Conservation (phyloP, 2,888 invertebrate genomes). For the Griposia aprilina region DNA sequence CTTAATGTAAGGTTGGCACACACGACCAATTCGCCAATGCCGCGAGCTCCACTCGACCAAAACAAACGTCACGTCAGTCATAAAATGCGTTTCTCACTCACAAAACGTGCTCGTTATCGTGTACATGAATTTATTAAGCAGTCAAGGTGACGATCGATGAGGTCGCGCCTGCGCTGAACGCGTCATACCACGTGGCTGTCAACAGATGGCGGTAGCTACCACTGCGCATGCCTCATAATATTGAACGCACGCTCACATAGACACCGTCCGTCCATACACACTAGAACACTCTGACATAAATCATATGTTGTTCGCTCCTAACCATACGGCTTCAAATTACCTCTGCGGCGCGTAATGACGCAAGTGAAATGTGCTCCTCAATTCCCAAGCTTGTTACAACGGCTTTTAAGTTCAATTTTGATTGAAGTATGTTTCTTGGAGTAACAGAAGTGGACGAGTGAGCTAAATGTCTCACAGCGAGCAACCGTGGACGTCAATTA, state of each 20-base stretch:
- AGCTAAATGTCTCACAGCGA: slow-evolving; percentile 82
- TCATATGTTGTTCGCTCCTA: slow-evolving; percentile 86
- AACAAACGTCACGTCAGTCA: slow-evolving; percentile 65
- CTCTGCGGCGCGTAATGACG: slow-evolving; percentile 85
- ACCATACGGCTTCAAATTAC: slow-evolving; percentile 88
- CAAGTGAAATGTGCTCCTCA: slow-evolving; percentile 68
- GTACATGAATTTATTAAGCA: slow-evolving; percentile 87
- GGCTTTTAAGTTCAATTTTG: slow-evolving; percentile 64
- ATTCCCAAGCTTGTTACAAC: slow-evolving; percentile 67
- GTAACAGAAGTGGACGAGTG: slow-evolving; percentile 80
- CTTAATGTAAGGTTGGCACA: slow-evolving; percentile 31
- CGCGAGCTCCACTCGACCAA: slow-evolving; percentile 58
- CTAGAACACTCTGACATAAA: slow-evolving; percentile 79
- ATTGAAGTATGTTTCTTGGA: slow-evolving; percentile 52
- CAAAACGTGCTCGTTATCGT: slow-evolving; percentile 73
- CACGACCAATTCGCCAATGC: slow-evolving; percentile 44
- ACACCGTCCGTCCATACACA: slow-evolving; percentile 62
- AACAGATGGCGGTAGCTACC: slow-evolving; percentile 86
- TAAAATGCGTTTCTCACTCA: slow-evolving; percentile 74
- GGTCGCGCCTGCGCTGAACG: slow-evolving; percentile 78
- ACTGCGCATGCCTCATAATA: slow-evolving; percentile 86
- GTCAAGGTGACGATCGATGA: slow-evolving; percentile 89
- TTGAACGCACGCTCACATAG: slow-evolving; percentile 83
- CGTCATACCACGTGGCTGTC: slow-evolving; percentile 82
- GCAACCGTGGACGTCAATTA: slow-evolving; percentile 86